A percentile compares a stretch with the other conserved stretches of the same genome.
These are phyloP conservation scores for Rhinogobio ventralis DNA, from an alignment of 2,797 vertebrate species.

Conservation along the genomic window DNA sequence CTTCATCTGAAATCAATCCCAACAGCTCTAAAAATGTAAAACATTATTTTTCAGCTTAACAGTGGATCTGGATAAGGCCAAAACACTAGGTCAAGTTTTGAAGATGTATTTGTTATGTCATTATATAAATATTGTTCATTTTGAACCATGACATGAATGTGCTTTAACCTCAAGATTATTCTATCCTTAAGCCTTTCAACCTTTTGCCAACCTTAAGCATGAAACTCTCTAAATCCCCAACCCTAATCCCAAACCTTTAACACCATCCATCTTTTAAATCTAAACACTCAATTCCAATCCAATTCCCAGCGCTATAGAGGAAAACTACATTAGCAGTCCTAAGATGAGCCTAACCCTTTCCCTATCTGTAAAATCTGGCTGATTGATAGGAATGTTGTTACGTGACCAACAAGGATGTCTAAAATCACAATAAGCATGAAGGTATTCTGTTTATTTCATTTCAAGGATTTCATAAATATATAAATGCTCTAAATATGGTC, in stretches of 20 bases:
- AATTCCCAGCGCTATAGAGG: background rate
- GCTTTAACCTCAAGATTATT: no score
- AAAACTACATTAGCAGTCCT: background rate
- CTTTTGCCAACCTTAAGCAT: background rate
- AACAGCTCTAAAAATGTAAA: background rate
- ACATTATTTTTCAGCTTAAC: background rate
- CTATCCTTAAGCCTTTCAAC: background rate
- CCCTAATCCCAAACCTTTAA: background rate
- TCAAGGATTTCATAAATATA: background rate
- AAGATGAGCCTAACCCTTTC: background rate
- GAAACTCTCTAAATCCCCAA: background rate
- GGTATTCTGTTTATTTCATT: background rate
- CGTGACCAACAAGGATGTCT: no score
- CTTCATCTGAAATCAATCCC: no score
- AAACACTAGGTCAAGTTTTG: background rate
- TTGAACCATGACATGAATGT: no score
- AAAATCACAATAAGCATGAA: conserved; percentile 9
- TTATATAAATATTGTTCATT: no score
- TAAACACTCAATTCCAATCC: background rate
- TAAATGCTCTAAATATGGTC: background rate
- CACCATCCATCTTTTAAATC: background rate
- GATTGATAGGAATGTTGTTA: conserved; percentile 1
- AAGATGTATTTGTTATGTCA: background rate
- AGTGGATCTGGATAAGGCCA: background rate
- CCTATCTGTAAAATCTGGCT: background rate